Conservation (phyloP, 2,888 invertebrate species). For the Hemicrepidius hirtus region DNA sequence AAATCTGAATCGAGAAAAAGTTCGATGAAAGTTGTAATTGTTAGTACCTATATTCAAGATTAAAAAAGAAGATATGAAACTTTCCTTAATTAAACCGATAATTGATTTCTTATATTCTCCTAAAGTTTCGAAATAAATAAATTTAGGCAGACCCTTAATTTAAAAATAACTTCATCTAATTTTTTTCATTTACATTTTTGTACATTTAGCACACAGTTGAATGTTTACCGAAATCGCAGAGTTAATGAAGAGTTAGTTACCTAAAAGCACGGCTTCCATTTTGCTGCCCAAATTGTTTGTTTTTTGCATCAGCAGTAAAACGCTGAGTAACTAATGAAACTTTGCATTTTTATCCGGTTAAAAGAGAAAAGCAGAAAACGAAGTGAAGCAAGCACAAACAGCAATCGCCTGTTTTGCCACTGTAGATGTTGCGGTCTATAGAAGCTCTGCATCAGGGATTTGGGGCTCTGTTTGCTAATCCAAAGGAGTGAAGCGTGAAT, state of each 20-base stretch:
- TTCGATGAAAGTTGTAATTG: no score
- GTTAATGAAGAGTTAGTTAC: no score
- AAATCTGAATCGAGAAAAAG: no score
- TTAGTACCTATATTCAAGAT: no score
- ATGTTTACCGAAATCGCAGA: neutral
- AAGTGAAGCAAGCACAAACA: conserved; percentile 29
- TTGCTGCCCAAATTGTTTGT: neutral
- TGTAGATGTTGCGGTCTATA: conserved; percentile 39
- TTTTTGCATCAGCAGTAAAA: conserved; percentile 15
- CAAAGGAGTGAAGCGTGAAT: conserved; percentile 48
- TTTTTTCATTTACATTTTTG: no score
- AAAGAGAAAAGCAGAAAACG: conserved; percentile 13
- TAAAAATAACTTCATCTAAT: no score
- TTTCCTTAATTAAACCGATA: no score
- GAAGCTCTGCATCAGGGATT: conserved; percentile 45
- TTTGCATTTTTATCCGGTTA: conserved; percentile 34
- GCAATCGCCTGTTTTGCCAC: conserved; percentile 37
- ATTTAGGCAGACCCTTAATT: no score
- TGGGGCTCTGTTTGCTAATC: conserved; percentile 46
- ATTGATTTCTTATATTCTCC: no score
- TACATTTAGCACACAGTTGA: neutral
- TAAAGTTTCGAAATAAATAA: no score
- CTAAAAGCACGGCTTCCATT: neutral
- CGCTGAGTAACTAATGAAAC: conserved; percentile 32
- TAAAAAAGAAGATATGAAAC: no score